phyloP scores from a whole-genome alignment of 1,140 invertebrate species.

The Brachionus calyciflorus region DNA sequence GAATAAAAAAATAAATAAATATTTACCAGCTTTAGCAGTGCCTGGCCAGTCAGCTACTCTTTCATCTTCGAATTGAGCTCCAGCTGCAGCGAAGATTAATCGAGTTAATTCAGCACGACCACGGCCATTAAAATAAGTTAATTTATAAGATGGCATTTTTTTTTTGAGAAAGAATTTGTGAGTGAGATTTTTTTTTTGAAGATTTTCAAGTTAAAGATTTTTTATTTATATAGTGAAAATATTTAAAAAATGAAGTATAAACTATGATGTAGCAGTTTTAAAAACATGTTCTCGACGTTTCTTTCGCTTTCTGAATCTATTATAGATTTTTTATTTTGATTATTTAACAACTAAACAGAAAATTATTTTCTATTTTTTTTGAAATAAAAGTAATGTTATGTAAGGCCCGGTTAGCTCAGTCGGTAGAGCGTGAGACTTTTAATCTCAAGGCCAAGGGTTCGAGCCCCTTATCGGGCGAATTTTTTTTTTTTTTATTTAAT shows the following conservation, averaged over 20 bases:
- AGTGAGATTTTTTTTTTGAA: not conserved
- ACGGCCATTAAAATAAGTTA: constrained; percentile 48
- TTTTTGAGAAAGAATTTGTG: not conserved
- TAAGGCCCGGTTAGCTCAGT: not conserved
- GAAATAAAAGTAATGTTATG: not conserved
- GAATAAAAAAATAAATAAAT: not conserved
- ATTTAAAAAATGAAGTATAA: too few relatives aligned
- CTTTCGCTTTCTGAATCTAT: too few relatives aligned
- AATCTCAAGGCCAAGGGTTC: constrained; percentile 9
- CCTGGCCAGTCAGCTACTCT: not conserved
- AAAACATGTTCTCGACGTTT: too few relatives aligned
- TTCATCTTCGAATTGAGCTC: not conserved
- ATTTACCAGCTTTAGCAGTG: not conserved
- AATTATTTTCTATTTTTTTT: too few relatives aligned
- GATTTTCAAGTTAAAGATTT: not conserved
- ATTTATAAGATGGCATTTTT: constrained; percentile 43
- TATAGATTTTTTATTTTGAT: too few relatives aligned
- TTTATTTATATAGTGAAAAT: too few relatives aligned
- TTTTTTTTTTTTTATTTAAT: not conserved
- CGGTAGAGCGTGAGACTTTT: constrained; percentile 9
- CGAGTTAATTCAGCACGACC: constrained; percentile 48
- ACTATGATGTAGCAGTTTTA: too few relatives aligned
- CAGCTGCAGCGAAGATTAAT: constrained; percentile 47
- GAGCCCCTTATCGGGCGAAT: not conserved
- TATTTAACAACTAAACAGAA: too few relatives aligned